These are phyloP conservation scores for Onychomys torridus DNA, from an alignment of 2,797 vertebrate genomes.

Conservation along the genomic window DNA sequence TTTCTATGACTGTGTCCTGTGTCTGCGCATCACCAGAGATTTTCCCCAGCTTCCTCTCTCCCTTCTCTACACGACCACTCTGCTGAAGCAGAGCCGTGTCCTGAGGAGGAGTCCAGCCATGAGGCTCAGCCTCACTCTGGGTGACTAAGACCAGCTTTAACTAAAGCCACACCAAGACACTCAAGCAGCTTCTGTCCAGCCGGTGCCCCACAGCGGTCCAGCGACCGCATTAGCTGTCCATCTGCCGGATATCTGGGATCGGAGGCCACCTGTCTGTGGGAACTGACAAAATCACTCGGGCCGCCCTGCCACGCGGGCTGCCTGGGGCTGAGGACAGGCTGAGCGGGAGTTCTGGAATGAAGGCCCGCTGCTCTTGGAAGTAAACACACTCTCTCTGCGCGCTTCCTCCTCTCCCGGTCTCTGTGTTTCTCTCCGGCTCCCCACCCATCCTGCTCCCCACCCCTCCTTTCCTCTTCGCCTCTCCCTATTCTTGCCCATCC, in stretches of 20 bases:
- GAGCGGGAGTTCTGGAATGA: neutral
- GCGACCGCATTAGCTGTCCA: neutral
- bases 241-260: neutral
- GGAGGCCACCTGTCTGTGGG: neutral
- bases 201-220: neutral
- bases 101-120: neutral
- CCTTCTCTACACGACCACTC: neutral
- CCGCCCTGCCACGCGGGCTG: neutral
- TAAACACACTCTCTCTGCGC: neutral
- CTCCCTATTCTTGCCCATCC: neutral
- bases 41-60: neutral
- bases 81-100: neutral
- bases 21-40: neutral
- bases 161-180: neutral
- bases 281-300: neutral
- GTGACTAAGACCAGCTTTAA: neutral
- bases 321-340: neutral
- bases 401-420: neutral
- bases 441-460: neutral
- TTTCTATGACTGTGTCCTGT: neutral
- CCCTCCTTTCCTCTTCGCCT: neutral
- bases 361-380: neutral
- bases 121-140: neutral
- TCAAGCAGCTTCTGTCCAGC: neutral
- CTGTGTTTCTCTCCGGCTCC: neutral